Percentiles rank a stretch among this genome's conserved stretches.
phyloP scores from a whole-genome alignment of 2,888 invertebrate species.

The Cheilosia impressa region DNA sequence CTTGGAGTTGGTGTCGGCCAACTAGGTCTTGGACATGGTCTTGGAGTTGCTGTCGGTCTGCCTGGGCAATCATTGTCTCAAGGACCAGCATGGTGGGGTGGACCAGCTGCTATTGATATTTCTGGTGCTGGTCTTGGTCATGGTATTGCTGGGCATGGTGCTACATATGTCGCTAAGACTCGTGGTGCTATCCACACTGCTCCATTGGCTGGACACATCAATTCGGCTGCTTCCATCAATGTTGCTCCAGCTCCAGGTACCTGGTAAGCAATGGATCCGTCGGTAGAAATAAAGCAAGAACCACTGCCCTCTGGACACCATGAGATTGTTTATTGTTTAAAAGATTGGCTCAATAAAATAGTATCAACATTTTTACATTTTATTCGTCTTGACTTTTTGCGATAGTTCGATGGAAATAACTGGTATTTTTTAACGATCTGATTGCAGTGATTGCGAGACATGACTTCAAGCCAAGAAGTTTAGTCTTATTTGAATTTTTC shows the following conservation, averaged over 20 bases:
- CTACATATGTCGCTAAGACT: constrained; percentile 80
- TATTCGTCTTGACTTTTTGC: too few relatives aligned
- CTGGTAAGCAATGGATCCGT: constrained; percentile 23
- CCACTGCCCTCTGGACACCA: background rate
- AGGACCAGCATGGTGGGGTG: constrained; percentile 56
- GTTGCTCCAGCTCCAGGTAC: constrained; percentile 81
- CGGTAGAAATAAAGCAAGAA: background rate
- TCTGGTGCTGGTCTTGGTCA: constrained; percentile 79
- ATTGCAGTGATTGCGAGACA: too few relatives aligned
- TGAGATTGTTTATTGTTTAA: background rate
- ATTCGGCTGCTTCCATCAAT: constrained; percentile 80
- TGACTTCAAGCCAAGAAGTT: too few relatives aligned
- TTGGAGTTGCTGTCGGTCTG: constrained; percentile 4
- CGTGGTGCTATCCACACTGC: constrained; percentile 81
- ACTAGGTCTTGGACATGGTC: constrained; percentile 43
- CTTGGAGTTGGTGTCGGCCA: constrained; percentile 37
- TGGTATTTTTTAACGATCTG: too few relatives aligned
- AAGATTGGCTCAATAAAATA: too few relatives aligned
- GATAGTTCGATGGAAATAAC: too few relatives aligned
- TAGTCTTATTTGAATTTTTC: too few relatives aligned
- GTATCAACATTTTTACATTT: too few relatives aligned
- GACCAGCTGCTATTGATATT: constrained; percentile 44
- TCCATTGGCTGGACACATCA: constrained; percentile 80
- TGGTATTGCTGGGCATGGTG: constrained; percentile 80
- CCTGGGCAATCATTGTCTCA: constrained; percentile 51